A percentile compares a stretch with the other conserved stretches of the same genome.
Evolutionary conservation across 2,888 invertebrate species (phyloP).

Genomic region (Ischnura elegans): DNA sequence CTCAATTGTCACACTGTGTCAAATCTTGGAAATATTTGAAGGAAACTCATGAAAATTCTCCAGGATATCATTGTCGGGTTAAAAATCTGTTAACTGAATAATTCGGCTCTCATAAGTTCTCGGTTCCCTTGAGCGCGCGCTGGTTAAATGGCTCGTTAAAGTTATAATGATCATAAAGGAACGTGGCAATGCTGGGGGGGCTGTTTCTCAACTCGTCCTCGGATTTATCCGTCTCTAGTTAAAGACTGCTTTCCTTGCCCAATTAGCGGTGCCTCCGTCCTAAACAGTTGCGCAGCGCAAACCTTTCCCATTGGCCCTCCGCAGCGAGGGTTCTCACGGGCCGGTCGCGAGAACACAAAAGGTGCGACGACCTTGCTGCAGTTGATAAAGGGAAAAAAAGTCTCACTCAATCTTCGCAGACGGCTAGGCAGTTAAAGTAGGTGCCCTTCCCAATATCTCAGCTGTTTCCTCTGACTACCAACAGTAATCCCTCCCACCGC

Average conservation of each 20-base stretch:
- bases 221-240: neutral
- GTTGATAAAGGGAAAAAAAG: neutral
- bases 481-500: neutral
- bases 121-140: neutral
- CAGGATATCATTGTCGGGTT: neutral
- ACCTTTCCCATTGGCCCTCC: constrained; percentile 8
- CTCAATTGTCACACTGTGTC: too few species aligned
- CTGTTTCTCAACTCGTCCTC: neutral
- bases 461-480: neutral
- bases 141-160: neutral
- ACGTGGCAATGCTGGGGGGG: neutral
- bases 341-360: constrained; percentile 10
- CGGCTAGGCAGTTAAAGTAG: neutral
- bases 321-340: neutral
- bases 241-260: neutral
- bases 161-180: neutral
- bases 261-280: neutral
- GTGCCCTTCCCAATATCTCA: constrained; percentile 26
- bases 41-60: too few species aligned
- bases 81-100: neutral
- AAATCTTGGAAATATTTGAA: too few species aligned
- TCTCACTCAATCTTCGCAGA: constrained; percentile 12
- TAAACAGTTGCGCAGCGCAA: constrained; percentile 20
- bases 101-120: neutral
- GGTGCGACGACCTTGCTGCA: constrained; percentile 40